phyloP scores from a whole-genome alignment of 1,140 invertebrate genomes.

The Drosophila grimshawi region DNA sequence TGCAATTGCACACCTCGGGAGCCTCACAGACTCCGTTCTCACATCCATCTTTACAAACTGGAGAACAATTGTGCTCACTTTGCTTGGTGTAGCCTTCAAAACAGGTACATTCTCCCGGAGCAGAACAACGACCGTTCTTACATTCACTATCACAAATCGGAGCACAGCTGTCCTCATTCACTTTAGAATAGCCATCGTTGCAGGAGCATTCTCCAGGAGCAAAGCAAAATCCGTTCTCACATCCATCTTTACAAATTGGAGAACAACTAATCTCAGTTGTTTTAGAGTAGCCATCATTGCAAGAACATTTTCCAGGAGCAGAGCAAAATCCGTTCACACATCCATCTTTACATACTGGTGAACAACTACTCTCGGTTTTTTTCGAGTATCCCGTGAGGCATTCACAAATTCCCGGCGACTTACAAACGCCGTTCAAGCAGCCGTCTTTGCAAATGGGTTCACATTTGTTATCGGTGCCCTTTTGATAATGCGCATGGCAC shows the following conservation, averaged over 20 bases:
- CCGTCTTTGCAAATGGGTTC: conserved; percentile 31
- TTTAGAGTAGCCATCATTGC: conserved; percentile 27
- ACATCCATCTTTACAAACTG: conserved; percentile 20
- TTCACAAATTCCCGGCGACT: conserved; percentile 28
- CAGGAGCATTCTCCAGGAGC: conserved; percentile 25
- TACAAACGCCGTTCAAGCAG: conserved; percentile 37
- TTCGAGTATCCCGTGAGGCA: conserved; percentile 23
- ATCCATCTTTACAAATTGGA: too few species aligned
- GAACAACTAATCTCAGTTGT: background rate
- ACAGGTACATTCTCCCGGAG: conserved; percentile 23
- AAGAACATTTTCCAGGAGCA: conserved; percentile 26
- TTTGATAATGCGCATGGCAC: conserved; percentile 84
- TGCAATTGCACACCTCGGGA: conserved; percentile 15
- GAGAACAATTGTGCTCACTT: conserved; percentile 16
- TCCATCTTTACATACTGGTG: background rate
- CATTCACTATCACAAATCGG: conserved; percentile 19
- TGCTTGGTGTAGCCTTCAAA: background rate
- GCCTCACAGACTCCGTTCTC: conserved; percentile 17
- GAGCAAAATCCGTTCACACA: conserved; percentile 41
- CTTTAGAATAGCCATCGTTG: conserved; percentile 13
- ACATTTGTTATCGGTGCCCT: conserved; percentile 67
- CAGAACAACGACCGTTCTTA: conserved; percentile 24
- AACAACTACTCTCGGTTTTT: background rate
- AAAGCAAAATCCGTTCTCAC: too few species aligned
- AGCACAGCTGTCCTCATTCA: background rate